Conservation (phyloP, 2,113 vertebrate genomes). For the Tragelaphus scriptus region DNA sequence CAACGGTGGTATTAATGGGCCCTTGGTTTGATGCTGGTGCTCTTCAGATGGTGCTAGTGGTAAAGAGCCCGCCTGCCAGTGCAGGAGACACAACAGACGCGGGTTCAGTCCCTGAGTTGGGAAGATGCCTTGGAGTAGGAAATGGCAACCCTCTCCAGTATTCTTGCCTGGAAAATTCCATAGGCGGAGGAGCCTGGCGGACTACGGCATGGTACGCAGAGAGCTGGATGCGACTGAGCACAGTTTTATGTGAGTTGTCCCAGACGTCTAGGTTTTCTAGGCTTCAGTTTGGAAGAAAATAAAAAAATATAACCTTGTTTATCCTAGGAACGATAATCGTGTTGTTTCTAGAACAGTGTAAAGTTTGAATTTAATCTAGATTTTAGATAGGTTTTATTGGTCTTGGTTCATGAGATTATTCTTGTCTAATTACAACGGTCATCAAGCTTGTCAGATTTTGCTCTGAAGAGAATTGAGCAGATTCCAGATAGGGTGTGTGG, state of each 20-base stretch:
- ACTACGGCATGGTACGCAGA: neutral
- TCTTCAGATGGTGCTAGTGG: neutral
- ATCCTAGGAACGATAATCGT: neutral
- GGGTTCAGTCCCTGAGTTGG: neutral
- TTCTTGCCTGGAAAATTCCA: neutral
- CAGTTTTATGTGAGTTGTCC: neutral
- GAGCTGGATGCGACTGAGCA: neutral
- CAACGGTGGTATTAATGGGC: accelerated
- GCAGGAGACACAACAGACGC: neutral
- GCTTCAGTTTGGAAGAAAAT: neutral
- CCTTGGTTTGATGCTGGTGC: neutral
- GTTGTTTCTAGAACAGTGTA: neutral
- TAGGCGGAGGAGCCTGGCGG: neutral
- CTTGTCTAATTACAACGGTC: constrained; percentile 36
- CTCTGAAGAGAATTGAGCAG: neutral
- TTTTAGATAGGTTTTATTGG: constrained; percentile 36
- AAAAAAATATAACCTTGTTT: neutral
- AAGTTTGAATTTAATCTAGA: constrained; percentile 52
- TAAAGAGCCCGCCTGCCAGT: neutral
- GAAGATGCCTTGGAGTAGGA: neutral
- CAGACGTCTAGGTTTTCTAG: neutral
- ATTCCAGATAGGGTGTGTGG: neutral
- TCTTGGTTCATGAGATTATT: neutral
- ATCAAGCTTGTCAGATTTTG: constrained; percentile 17
- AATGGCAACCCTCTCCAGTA: neutral